Percentiles rank a stretch among this genome's conserved stretches.
These are phyloP conservation scores for Dromaius novaehollandiae DNA, from an alignment of 2,113 vertebrate genomes.

Conservation along the genomic window DNA sequence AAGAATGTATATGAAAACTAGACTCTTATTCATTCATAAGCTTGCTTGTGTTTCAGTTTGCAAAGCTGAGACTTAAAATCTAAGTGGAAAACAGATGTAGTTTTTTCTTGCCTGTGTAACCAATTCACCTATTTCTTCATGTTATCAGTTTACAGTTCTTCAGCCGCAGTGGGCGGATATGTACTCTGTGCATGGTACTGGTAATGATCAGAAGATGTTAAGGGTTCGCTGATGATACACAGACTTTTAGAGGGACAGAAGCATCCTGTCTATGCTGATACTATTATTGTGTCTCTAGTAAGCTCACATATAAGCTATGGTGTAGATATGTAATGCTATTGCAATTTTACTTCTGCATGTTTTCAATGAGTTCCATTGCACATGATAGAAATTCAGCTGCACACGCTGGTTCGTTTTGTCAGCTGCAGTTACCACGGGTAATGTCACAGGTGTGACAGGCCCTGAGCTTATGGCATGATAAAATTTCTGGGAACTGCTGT, in stretches of 20 bases:
- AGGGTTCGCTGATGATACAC: neutral
- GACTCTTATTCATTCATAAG: neutral
- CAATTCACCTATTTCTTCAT: neutral
- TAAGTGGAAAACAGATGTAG: neutral
- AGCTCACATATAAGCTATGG: neutral
- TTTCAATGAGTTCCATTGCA: neutral
- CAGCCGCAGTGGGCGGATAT: neutral
- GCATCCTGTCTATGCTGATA: neutral
- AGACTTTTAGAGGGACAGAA: neutral
- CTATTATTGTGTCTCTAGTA: neutral
- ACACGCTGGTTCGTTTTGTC: neutral
- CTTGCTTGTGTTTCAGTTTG: neutral
- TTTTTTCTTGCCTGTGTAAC: neutral
- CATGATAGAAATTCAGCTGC: neutral
- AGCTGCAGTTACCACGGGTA: neutral
- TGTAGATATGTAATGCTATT: too few relatives aligned
- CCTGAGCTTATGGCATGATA: neutral
- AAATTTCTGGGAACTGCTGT: neutral
- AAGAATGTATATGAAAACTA: neutral
- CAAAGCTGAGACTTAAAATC: neutral
- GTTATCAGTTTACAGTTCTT: neutral
- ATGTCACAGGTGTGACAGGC: neutral
- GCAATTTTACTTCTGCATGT: neutral
- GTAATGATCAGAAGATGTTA: neutral
- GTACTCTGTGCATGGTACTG: neutral